These are phyloP conservation scores for Sarcophaga caerulescens DNA, from an alignment of 2,888 invertebrate species.

Conservation along the genomic window DNA sequence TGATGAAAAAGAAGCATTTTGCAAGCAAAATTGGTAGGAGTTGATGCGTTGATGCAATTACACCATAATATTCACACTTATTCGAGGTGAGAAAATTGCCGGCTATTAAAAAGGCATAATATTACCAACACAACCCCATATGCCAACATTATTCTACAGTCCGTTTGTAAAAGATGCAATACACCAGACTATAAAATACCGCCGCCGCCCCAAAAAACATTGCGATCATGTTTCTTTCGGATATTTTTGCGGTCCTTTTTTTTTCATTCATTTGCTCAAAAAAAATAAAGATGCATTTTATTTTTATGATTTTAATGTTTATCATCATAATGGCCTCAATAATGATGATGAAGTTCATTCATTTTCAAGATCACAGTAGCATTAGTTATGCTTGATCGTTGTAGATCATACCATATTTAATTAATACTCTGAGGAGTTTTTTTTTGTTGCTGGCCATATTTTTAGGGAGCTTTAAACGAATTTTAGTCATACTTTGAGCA, in stretches of 20 bases:
- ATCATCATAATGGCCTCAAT: slow-evolving; percentile 7
- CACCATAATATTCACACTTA: slow-evolving; percentile 82
- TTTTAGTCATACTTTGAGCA: too few species aligned
- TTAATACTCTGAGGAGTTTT: neutral
- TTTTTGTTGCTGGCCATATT: neutral
- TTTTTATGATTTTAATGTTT: slow-evolving; percentile 43
- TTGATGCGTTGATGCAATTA: slow-evolving; percentile 81
- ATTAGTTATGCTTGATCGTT: slow-evolving; percentile 28
- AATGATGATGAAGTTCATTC: neutral
- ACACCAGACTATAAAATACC: slow-evolving; percentile 11
- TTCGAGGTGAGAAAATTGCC: slow-evolving; percentile 82
- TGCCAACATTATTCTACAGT: slow-evolving; percentile 12
- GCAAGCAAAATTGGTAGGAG: slow-evolving; percentile 79
- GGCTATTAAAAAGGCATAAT: slow-evolving; percentile 82
- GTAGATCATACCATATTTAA: neutral
- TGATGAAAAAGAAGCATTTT: slow-evolving; percentile 70
- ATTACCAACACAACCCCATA: slow-evolving; percentile 69
- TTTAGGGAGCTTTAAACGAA: too few species aligned
- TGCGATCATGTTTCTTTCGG: slow-evolving; percentile 45
- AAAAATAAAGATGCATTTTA: slow-evolving; percentile 49
- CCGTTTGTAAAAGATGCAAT: neutral
- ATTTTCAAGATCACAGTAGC: slow-evolving; percentile 24
- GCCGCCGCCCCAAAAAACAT: slow-evolving; percentile 43
- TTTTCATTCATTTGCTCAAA: slow-evolving; percentile 1
- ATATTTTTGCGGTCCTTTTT: too few species aligned